These are phyloP conservation scores for Caenorhabditis tropicalis DNA, from an alignment of 1,140 invertebrate species.

Conservation along the genomic window DNA sequence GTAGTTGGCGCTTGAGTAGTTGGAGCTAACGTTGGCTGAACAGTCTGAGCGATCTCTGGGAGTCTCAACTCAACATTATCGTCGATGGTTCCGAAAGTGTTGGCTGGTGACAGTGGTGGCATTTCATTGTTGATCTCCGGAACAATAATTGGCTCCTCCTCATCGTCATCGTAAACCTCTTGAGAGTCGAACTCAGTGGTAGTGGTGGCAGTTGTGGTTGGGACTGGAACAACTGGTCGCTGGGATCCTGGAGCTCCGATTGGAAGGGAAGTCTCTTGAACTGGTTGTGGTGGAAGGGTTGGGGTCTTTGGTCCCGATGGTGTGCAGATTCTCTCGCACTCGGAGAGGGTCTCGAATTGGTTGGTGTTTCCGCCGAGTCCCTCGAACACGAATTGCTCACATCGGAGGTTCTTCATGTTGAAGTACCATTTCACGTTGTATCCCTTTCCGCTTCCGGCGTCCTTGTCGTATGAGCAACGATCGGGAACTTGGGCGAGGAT, in stretches of 20 bases:
- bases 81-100: background rate
- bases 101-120: background rate
- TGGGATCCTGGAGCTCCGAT: background rate
- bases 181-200: conserved; percentile 13
- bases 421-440: conserved; percentile 78
- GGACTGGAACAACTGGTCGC: background rate
- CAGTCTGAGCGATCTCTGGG: background rate
- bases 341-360: conserved; percentile 83
- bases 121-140: background rate
- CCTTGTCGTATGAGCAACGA: conserved; percentile 82
- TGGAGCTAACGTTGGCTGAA: conserved; percentile 30
- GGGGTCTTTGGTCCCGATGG: conserved; percentile 23
- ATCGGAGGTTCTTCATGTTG: conserved; percentile 80
- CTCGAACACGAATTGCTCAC: conserved; percentile 79
- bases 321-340: conserved; percentile 82
- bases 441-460: conserved; percentile 75
- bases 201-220: background rate
- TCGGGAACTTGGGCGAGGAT: conserved; percentile 67
- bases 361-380: conserved; percentile 85
- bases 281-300: background rate
- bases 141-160: conserved; percentile 8
- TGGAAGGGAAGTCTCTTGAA: background rate
- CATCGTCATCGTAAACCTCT: conserved; percentile 13
- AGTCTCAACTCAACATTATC: conserved; percentile 3
- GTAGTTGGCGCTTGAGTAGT: background rate